Percentiles rank a stretch among this genome's conserved stretches.
Conservation (phyloP, 2,797 vertebrate genomes). For the Enteromius viviparus region DNA sequence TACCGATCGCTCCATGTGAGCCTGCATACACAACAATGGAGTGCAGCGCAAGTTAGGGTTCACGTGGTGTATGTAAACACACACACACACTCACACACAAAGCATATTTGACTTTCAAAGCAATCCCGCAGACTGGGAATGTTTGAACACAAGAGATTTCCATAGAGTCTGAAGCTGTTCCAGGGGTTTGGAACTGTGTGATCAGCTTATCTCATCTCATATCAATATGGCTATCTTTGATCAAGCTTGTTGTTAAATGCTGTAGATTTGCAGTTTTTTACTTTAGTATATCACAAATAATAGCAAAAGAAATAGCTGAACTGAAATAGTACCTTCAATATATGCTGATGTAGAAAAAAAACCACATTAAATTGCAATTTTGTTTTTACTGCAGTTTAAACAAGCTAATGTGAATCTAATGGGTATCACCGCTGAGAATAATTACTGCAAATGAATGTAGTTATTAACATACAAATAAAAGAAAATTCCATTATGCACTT, state of each 20-base stretch:
- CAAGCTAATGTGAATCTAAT: conserved; percentile 10
- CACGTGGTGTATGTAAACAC: neutral
- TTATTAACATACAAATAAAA: neutral
- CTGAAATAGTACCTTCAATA: neutral
- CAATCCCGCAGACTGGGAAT: neutral
- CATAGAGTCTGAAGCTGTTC: neutral
- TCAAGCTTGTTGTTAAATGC: neutral
- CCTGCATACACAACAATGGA: conserved; percentile 14
- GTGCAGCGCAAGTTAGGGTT: neutral
- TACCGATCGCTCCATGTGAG: neutral
- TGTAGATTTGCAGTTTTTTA: neutral
- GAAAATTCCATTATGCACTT: neutral
- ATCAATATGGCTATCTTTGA: neutral
- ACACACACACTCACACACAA: neutral
- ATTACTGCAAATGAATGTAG: neutral
- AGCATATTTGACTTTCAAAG: conserved; percentile 40
- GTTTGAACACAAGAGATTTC: conserved; percentile 22
- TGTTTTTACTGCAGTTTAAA: neutral
- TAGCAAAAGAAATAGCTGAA: neutral
- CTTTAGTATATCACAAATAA: neutral
- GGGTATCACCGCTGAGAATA: neutral
- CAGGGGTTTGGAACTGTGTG: neutral
- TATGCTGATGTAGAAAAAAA: neutral
- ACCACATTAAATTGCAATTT: neutral
- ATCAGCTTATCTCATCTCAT: neutral